Base-by-base conservation (phyloP, 2,888 invertebrate species). In the Mythimna lalbum region DNA sequence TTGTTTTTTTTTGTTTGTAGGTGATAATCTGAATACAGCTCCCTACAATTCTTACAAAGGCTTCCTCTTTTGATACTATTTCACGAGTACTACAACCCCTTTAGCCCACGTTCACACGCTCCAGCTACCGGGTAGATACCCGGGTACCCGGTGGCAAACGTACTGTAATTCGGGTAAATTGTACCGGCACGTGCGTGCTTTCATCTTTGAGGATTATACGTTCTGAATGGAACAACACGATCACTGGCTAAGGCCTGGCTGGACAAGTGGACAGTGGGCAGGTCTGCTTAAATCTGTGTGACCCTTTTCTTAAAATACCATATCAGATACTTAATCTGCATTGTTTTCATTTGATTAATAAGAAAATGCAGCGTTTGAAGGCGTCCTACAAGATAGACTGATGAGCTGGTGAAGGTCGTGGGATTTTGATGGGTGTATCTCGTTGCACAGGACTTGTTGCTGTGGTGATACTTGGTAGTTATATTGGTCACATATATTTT, bases 71-170 rank as follows among this genome's bases (percentile, higher is more conserved):
- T 27, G n/a, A 19, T 14, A 49, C 17, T 21, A 27, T 66, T 17
- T 3, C 55, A 47, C 43, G 47, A 65, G 23, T n/a, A 14, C 43
- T 5, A 7, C n/a, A 14, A 55, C 33, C 65, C 43, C 17, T 55
- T 55, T 36, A 55, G 43, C 23, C n/a, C 17, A 43, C 12, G 23
- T 68, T 53, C 52, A 64, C 31, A 53, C 39, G 23, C n/a, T 47
- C 31, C 14, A 12, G 10, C 14, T 23, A 19, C 53, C 43, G 68
- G 68, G 55, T 55, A 64, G 23, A 36, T 27, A 36, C 43, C 39
- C 53, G 43, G 53, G 36, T 43, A 53, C n/a, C n/a, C 21, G 33
- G 43, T 19, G 21, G 2, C 4, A 33, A 43, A 68, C 27, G 43
- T 43, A 23, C 33, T 56, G 12, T 10, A 31, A 59, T 9, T 52